phyloP scores from a whole-genome alignment of 2,797 vertebrate species.

The Poeciliopsis infans region DNA sequence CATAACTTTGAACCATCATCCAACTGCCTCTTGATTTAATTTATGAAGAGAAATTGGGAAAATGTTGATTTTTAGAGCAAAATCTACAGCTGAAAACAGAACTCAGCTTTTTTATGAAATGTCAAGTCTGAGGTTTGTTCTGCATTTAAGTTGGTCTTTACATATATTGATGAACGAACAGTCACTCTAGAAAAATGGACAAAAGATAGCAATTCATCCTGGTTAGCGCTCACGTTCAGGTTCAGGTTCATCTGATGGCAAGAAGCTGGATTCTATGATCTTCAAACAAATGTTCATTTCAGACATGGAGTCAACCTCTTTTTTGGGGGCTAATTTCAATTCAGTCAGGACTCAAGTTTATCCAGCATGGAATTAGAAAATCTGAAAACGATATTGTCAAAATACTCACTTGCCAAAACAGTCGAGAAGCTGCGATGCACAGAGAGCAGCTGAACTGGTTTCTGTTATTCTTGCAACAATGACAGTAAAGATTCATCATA shows the following conservation, averaged over 20 bases:
- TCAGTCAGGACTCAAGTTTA: too few relatives aligned
- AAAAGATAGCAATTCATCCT: neutral
- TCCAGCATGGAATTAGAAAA: too few relatives aligned
- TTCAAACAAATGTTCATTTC: neutral
- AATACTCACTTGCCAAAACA: too few relatives aligned
- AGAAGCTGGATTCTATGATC: neutral
- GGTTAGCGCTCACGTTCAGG: neutral
- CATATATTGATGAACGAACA: neutral
- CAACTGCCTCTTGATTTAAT: neutral
- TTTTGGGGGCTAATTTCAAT: too few relatives aligned
- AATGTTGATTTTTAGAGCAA: neutral
- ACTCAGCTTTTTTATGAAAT: neutral
- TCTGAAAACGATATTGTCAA: too few relatives aligned
- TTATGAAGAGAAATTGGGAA: neutral
- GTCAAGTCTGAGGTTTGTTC: neutral
- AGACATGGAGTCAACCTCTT: too few relatives aligned
- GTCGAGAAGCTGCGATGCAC: too few relatives aligned
- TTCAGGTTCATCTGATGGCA: neutral
- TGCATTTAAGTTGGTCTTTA: neutral
- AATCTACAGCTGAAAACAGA: neutral
- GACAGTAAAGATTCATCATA: too few relatives aligned
- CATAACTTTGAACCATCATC: neutral
- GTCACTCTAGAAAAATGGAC: neutral
- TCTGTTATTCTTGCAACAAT: too few relatives aligned
- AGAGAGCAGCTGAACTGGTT: too few relatives aligned